Conservation (phyloP, 2,797 vertebrate genomes). For the Helostoma temminkii region DNA sequence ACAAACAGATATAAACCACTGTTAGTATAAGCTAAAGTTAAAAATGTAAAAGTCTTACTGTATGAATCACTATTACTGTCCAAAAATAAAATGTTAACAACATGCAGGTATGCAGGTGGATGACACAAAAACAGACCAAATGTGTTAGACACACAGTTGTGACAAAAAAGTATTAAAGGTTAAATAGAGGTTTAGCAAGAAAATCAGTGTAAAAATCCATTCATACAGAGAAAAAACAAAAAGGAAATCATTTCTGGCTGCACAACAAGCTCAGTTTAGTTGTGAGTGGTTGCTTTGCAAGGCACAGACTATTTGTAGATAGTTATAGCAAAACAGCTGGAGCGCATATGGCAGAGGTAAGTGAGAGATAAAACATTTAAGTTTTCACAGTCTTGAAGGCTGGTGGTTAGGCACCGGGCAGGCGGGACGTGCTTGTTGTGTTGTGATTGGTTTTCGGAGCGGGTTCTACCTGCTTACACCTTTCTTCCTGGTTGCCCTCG, state of each 20-base stretch:
- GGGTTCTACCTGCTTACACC: conserved; percentile 95
- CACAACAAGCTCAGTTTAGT: conserved; percentile 33
- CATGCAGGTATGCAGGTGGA: conserved; percentile 71
- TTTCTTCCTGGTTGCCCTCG: conserved; percentile 94
- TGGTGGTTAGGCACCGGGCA: conserved; percentile 71
- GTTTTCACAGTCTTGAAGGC: conserved; percentile 35
- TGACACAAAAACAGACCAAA: conserved; percentile 51
- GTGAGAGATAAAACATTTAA: conserved; percentile 60
- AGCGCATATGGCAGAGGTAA: conserved; percentile 51
- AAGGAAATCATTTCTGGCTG: conserved; percentile 15
- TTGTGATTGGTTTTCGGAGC: conserved; percentile 47
- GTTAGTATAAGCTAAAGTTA: not conserved
- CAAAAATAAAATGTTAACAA: conserved; percentile 19
- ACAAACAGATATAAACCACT: not conserved
- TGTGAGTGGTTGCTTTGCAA: conserved; percentile 60
- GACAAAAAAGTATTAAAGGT: conserved; percentile 52
- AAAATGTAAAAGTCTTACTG: not conserved
- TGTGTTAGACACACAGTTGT: conserved; percentile 63
- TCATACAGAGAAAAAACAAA: conserved; percentile 47
- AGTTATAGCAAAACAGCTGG: conserved; percentile 53
- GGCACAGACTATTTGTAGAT: conserved; percentile 59
- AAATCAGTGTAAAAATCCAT: conserved; percentile 14
- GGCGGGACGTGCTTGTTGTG: conserved; percentile 71
- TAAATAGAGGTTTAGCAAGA: conserved; percentile 23
- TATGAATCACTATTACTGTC: not conserved